phyloP scores from a whole-genome alignment of 2,113 vertebrate species.

The Pseudopodoces humilis region DNA sequence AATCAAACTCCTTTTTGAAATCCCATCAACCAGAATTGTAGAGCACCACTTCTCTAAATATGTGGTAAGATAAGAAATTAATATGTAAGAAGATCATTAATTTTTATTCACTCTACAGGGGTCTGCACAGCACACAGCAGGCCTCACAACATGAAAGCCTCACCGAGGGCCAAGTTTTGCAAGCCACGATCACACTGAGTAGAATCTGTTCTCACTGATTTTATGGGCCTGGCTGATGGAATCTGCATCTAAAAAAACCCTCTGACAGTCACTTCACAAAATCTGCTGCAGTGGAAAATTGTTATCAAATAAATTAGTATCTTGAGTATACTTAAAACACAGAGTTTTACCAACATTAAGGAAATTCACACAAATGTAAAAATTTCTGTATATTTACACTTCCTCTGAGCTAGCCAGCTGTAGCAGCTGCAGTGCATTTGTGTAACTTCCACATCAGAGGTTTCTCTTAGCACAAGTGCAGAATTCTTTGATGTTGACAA shows the following conservation, averaged over 20 bases:
- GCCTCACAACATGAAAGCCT: slow-evolving; percentile 17
- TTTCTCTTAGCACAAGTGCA: not conserved
- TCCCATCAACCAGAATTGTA: slow-evolving; percentile 79
- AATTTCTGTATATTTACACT: not conserved
- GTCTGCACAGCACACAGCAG: not conserved
- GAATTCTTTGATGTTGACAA: slow-evolving; percentile 10
- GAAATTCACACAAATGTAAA: not conserved
- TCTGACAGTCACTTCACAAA: not conserved
- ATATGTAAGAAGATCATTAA: slow-evolving; percentile 25
- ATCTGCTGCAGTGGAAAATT: not conserved
- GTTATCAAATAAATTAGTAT: not conserved
- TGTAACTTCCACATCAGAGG: not conserved
- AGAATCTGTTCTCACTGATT: not conserved
- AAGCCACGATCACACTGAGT: not conserved
- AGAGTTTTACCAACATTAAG: not conserved
- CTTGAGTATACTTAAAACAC: not conserved
- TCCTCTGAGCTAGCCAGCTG: not conserved
- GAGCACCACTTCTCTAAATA: slow-evolving; percentile 79
- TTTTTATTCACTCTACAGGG: slow-evolving; percentile 13
- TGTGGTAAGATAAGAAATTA: slow-evolving; percentile 80
- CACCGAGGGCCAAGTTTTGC: not conserved
- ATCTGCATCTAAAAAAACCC: not conserved
- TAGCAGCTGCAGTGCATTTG: not conserved
- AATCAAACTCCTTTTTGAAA: slow-evolving; percentile 86
- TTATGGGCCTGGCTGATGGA: not conserved